Conservation (phyloP, 2,113 vertebrate genomes). For the Eleginops maclovinus region DNA sequence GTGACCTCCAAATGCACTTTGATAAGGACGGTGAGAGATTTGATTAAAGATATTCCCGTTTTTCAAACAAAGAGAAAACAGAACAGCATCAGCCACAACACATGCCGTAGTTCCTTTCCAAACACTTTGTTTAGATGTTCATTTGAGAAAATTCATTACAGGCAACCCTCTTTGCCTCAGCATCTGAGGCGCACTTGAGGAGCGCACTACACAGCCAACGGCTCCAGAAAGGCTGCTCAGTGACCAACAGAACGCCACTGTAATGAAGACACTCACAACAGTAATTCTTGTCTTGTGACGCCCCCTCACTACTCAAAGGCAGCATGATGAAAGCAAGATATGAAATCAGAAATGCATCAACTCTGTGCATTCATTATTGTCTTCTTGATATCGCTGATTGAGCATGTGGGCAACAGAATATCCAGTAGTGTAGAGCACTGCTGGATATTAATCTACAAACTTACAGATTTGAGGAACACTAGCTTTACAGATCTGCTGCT, state of each 20-base stretch:
- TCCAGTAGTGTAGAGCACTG: background rate
- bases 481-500: conserved; percentile 11
- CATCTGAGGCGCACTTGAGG: conserved; percentile 31
- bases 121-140: background rate
- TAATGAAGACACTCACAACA: conserved; percentile 11
- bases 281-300: conserved; percentile 17
- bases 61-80: background rate
- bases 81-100: conserved; percentile 16
- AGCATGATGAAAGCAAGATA: background rate
- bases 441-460: conserved; percentile 10
- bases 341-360: conserved; percentile 13
- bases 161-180: conserved; percentile 1
- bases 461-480: conserved; percentile 10
- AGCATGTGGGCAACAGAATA: conserved; percentile 6
- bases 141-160: background rate
- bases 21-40: background rate
- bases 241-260: conserved; percentile 18
- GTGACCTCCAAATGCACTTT: conserved; percentile 33
- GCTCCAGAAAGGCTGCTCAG: background rate
- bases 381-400: conserved; percentile 39
- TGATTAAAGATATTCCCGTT: conserved; percentile 18
- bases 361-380: conserved; percentile 41
- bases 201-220: background rate
- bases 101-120: background rate
- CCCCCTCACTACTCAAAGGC: conserved; percentile 10